Percentiles rank a stretch among this genome's conserved stretches.
These are phyloP conservation scores for Acrocyrtus sp. DNA, from an alignment of 2,888 invertebrate genomes.

Conservation along the genomic window DNA sequence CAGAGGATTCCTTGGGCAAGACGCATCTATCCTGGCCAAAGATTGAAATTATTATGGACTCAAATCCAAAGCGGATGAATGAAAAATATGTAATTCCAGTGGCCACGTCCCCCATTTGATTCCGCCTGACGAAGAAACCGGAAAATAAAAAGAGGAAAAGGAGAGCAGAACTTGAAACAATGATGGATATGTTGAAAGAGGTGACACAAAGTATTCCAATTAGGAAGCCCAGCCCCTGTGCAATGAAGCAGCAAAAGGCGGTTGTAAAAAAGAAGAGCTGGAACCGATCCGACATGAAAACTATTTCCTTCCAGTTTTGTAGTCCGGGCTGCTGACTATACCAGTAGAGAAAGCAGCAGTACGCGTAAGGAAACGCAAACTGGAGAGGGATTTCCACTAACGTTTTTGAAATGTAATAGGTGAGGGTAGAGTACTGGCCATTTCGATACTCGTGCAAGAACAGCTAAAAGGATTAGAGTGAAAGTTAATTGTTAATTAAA, in stretches of 20 bases:
- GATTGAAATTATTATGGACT: conserved; percentile 23
- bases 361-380: conserved; percentile 25
- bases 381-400: conserved; percentile 40
- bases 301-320: conserved; percentile 6
- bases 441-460: conserved; percentile 49
- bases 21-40: conserved; percentile 33
- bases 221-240: conserved; percentile 52
- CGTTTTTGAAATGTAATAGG: conserved; percentile 48
- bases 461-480: conserved; percentile 25
- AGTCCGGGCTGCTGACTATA: conserved; percentile 39
- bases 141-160: conserved; percentile 44
- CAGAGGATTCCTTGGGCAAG: neutral
- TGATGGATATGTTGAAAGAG: conserved; percentile 40
- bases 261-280: conserved; percentile 17
- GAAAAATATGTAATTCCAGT: conserved; percentile 34
- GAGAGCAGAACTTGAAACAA: conserved; percentile 38
- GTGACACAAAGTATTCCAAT: conserved; percentile 49
- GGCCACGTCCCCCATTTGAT: conserved; percentile 26
- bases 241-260: conserved; percentile 37
- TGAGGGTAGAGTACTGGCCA: conserved; percentile 38
- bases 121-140: conserved; percentile 46
- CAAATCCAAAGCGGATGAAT: conserved; percentile 48
- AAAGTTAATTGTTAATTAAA: conserved; percentile 3
- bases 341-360: conserved; percentile 39
- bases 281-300: conserved; percentile 10